Percentiles rank a stretch among this genome's conserved stretches.
Evolutionary conservation across 2,113 vertebrate species (phyloP).

Genomic region (Leiothrix lutea): DNA sequence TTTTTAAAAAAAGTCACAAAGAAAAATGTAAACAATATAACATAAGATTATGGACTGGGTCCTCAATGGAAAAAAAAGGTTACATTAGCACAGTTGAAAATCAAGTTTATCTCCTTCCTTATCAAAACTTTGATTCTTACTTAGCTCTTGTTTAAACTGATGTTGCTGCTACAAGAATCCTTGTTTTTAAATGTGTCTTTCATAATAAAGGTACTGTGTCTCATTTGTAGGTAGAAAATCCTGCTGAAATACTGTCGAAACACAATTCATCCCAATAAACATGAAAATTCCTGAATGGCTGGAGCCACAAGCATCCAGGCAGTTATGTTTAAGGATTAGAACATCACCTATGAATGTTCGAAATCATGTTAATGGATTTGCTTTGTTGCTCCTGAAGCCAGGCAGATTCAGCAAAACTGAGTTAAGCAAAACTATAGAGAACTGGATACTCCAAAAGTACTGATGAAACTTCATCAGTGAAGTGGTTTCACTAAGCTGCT

Average conservation of each 20-base stretch:
- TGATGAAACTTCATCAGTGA: neutral
- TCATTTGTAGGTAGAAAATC: neutral
- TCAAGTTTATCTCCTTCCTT: neutral
- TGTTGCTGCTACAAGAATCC: neutral
- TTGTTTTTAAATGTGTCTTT: neutral
- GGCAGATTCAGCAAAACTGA: neutral
- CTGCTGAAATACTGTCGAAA: neutral
- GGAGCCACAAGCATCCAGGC: neutral
- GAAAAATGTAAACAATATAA: neutral
- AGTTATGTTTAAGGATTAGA: neutral
- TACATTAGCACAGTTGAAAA: neutral
- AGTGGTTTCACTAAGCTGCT: neutral
- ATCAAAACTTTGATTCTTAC: neutral
- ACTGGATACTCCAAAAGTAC: neutral
- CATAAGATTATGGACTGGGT: neutral
- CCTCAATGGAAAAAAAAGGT: neutral
- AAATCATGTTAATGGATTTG: neutral
- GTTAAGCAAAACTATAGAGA: neutral
- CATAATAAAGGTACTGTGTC: neutral
- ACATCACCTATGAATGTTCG: neutral
- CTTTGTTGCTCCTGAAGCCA: neutral
- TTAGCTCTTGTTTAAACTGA: neutral
- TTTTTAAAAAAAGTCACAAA: neutral
- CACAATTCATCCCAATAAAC: neutral
- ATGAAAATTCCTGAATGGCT: neutral